Base-by-base conservation (phyloP, 2,113 vertebrate genomes). In the Thunnus thynnus region DNA sequence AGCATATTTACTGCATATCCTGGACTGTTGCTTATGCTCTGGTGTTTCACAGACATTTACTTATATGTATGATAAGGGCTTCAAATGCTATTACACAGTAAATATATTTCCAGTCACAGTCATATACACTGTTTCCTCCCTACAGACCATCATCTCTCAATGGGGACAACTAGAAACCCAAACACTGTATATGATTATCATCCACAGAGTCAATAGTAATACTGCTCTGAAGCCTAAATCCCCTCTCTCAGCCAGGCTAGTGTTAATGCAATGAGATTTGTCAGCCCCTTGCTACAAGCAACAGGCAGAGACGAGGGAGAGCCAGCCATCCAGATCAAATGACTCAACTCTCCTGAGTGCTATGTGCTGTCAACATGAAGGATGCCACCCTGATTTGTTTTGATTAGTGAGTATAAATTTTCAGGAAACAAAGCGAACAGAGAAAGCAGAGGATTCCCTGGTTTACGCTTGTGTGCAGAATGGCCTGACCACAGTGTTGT, bases 271-370 rank as follows among this genome's bases (percentile, higher is more conserved):
- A 72, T 55, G 50, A 86, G 85, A 90, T 92, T 88, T 90, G 91
- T 82, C 86, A 82, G 84, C 72, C 83, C 82, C 82, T 74, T 57
- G 83, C 56, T 74, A 85, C 84, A 72, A 82, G 86, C 87, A 88
- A 89, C 80, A 90, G 82, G 71, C 87, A 20, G 76, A 71, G 71
- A 55, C 70, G 10, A 75, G 75, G 86, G 85, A 86, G 73, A 72
- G 72, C 73, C 71, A 83, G 80, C 82, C 86, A 87, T 92, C 86
- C 88, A 87, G 87, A 92, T 91, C 88, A 91, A 91, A 92, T 91
- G 84, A 92, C 88, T 90, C 72, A 88, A 89, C 74, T 85, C 90
- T 91, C 91, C 57, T 8, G 88, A 80, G 87, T 82, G 83, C 88
- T 20, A 72, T 92, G 73, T 32, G 71, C 87, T 90, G 89, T 90